Evolutionary conservation across 1,140 invertebrate species (phyloP).

Genomic region (Linepithema humile): DNA sequence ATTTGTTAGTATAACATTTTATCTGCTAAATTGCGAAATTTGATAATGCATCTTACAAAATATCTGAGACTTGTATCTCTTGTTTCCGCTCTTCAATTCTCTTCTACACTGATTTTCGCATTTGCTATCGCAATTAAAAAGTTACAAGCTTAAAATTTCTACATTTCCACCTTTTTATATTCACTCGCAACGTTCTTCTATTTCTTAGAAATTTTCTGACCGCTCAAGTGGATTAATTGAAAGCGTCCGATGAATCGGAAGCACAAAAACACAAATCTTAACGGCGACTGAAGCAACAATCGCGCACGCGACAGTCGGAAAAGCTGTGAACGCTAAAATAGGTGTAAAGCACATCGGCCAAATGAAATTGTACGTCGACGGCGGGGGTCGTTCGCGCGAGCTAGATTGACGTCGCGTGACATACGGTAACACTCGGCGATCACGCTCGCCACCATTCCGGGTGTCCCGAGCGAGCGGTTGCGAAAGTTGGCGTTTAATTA

Average conservation of each 20-base stretch:
- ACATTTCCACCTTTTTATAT: not conserved
- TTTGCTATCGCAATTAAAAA: not conserved
- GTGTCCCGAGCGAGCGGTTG: conserved; percentile 33
- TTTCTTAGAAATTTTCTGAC: not conserved
- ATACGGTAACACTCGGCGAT: conserved; percentile 16
- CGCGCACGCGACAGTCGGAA: conserved; percentile 13
- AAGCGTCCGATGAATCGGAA: too few species aligned
- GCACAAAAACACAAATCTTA: too few species aligned
- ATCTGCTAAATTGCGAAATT: not conserved
- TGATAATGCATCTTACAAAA: not conserved
- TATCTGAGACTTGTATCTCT: not conserved
- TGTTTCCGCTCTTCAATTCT: not conserved
- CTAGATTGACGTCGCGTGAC: conserved; percentile 62
- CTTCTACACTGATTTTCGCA: not conserved
- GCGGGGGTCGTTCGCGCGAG: not conserved
- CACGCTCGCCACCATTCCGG: conserved; percentile 32
- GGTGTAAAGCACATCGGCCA: conserved; percentile 35
- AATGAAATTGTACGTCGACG: conserved; percentile 51
- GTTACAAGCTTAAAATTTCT: not conserved
- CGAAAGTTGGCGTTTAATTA: conserved; percentile 54
- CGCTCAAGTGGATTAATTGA: too few species aligned
- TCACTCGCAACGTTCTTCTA: not conserved
- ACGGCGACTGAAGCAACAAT: not conserved
- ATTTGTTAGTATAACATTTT: not conserved
- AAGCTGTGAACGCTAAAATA: conserved; percentile 25